Evolutionary conservation across 2,797 vertebrate genomes (phyloP), one percentile per base, ranked within the genome.

Genomic region (Picus viridis): DNA sequence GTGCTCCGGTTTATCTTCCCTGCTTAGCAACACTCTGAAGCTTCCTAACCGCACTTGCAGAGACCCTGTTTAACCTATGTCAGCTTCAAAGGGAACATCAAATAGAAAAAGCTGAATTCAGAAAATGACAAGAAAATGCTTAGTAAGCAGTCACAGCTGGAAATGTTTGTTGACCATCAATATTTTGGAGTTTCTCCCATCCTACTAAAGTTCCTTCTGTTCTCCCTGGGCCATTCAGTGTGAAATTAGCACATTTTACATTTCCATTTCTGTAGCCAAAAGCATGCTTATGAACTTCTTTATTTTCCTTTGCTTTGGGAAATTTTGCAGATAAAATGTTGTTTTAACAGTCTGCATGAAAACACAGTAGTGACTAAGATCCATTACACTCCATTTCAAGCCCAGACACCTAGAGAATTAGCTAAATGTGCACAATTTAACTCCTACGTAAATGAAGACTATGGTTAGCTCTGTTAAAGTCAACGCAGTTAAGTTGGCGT

Each of bases 331-430:
- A 94, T 77, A 85, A 94, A 90, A 65, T 85, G 90, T 91, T 92
- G 81, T 76, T 92, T 91, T 85, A 91, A 90, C 86, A 94, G 88
- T 94, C 74, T 95, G 56, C 90, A 94, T 85, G 92, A 93, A 95
- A 95, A 93, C 70, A 89, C 5, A 89, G 73, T 82, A 59, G 78
- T 94, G 95, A 95, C 89, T 95, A 95, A 94, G 93, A 95, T 83
- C 84, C 87, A 93, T 94, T 95, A 89, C 84, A 65, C 62, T 79
- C 58, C 75, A 74, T 80, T 96, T 95, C 81, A 85, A 94, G 88
- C 90, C 88, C 89, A 95, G 90, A 90, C 87, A 93, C 71, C 86
- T 86, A 90, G 68, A 88, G 92, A 92, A 95, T 95, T 92, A 95
- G 89, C 94, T 95, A 95, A 91, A 93, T 92, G 84, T 91, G 90